These are phyloP conservation scores for Orchesella cincta DNA, from an alignment of 1,140 invertebrate species.

Conservation along the genomic window DNA sequence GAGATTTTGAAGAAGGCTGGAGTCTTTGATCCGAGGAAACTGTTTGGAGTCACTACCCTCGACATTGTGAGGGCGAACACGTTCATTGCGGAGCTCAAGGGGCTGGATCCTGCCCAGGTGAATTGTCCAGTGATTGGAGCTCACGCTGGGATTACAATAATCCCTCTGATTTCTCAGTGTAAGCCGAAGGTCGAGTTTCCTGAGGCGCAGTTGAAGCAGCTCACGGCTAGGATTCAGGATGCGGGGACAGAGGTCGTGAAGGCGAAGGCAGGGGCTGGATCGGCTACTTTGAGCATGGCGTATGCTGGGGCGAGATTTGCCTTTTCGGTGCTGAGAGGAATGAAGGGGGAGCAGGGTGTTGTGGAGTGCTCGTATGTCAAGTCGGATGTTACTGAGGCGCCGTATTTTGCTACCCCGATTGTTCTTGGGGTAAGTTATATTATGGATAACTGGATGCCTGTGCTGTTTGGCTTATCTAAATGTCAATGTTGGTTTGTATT, in stretches of 20 bases:
- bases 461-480: no score
- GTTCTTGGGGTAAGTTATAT: constrained; percentile 83
- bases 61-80: constrained; percentile 76
- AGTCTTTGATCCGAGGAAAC: constrained; percentile 66
- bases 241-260: constrained; percentile 54
- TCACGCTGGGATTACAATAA: constrained; percentile 73
- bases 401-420: constrained; percentile 94
- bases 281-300: constrained; percentile 69
- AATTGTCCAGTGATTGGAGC: constrained; percentile 81
- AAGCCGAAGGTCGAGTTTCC: constrained; percentile 63
- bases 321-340: constrained; percentile 73
- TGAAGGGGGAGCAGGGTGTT: constrained; percentile 84
- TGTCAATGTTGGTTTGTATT: no score
- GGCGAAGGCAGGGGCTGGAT: constrained; percentile 66
- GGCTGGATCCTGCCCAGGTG: constrained; percentile 63
- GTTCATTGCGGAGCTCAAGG: constrained; percentile 60
- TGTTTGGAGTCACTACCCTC: constrained; percentile 80
- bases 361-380: constrained; percentile 92
- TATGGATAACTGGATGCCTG: no score
- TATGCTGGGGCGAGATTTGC: constrained; percentile 75
- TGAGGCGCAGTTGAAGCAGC: constrained; percentile 57
- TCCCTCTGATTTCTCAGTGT: constrained; percentile 76
- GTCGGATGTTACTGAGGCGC: constrained; percentile 79
- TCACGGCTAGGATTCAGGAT: constrained; percentile 58
- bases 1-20: constrained; percentile 70